phyloP scores from a whole-genome alignment of 2,113 vertebrate species.

The Aldabrachelys gigantea region DNA sequence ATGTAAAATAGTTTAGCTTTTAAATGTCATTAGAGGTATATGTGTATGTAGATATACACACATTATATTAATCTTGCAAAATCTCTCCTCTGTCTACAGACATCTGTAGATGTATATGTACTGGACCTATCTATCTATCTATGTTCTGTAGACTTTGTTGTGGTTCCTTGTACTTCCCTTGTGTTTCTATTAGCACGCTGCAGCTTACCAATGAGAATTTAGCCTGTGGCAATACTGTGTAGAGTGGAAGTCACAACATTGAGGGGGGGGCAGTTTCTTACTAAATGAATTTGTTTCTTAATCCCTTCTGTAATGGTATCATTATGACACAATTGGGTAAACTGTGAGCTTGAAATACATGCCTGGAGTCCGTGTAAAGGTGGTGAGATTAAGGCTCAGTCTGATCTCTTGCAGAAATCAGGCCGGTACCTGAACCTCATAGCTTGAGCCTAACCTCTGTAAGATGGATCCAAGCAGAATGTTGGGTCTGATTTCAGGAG shows the following conservation, averaged over 20 bases:
- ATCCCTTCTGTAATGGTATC: background rate
- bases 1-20: background rate
- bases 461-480: background rate
- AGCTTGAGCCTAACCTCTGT: background rate
- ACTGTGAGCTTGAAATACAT: background rate
- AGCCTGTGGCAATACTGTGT: background rate
- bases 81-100: background rate
- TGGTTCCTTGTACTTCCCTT: conserved; percentile 10
- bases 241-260: background rate
- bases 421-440: background rate
- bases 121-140: rapidly evolving
- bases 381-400: background rate
- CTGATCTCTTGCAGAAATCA: background rate
- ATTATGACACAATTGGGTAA: background rate
- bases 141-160: background rate
- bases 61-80: background rate
- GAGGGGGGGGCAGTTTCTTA: background rate
- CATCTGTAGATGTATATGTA: background rate
- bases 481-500: background rate
- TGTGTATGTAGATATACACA: background rate
- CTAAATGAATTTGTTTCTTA: background rate
- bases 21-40: background rate
- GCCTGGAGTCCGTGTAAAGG: background rate
- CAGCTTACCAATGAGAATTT: background rate
- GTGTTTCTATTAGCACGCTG: background rate